Evolutionary conservation across 2,113 vertebrate species (phyloP).

Genomic region (Anguilla rostrata): DNA sequence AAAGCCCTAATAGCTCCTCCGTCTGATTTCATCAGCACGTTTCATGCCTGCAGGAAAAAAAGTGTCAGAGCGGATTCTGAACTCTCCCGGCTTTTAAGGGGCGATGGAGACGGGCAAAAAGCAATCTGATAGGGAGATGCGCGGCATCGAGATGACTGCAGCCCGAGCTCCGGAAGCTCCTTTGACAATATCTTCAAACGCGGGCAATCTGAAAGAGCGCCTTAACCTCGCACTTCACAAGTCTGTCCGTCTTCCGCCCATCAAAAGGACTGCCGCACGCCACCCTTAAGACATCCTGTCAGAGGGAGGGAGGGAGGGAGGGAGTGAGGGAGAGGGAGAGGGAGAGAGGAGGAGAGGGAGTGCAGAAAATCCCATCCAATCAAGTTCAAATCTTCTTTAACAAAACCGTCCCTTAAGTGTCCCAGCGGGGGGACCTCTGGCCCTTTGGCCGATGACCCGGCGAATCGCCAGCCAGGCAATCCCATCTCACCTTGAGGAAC

Average conservation of each 20-base stretch:
- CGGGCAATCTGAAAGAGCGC: conserved; percentile 33
- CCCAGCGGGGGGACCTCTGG: conserved; percentile 21
- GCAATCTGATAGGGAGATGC: conserved; percentile 48
- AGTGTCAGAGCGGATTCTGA: conserved; percentile 47
- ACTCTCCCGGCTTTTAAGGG: conserved; percentile 38
- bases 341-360: background rate
- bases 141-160: conserved; percentile 36
- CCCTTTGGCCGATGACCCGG: conserved; percentile 30
- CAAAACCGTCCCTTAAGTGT: conserved; percentile 37
- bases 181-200: conserved; percentile 40
- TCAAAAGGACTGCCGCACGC: conserved; percentile 32
- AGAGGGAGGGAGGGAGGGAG: too few relatives aligned
- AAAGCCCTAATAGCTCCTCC: conserved; percentile 50
- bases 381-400: conserved; percentile 48
- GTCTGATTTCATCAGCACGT: conserved; percentile 51
- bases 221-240: conserved; percentile 32
- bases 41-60: conserved; percentile 44
- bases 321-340: too few relatives aligned
- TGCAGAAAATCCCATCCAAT: conserved; percentile 46
- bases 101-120: conserved; percentile 22
- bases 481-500: conserved; percentile 28
- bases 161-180: conserved; percentile 42
- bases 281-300: conserved; percentile 32
- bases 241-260: conserved; percentile 24
- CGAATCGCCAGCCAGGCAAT: conserved; percentile 41